A percentile compares a stretch with the other conserved stretches of the same genome.
Conservation (phyloP, 2,113 vertebrate genomes). For the Muntiacus reevesi region DNA sequence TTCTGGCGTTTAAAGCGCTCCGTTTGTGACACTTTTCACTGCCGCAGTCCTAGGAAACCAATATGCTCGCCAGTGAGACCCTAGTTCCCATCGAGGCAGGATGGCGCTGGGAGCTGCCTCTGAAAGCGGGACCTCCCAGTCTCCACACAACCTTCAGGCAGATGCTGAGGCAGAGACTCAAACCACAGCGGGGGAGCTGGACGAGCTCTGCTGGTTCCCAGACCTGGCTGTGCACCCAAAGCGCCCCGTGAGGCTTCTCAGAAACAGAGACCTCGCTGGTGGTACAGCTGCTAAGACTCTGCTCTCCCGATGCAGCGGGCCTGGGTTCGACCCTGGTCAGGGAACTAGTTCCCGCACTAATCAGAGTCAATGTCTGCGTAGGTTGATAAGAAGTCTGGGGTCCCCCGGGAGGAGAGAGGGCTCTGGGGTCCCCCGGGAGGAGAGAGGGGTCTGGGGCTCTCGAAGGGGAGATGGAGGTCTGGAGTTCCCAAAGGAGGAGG, state of each 20-base stretch:
- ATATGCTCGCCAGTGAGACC: neutral
- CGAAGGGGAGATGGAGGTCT: neutral
- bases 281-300: neutral
- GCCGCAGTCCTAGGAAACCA: neutral
- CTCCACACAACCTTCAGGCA: neutral
- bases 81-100: neutral
- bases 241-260: neutral
- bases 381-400: neutral
- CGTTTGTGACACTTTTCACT: neutral
- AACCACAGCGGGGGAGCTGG: fast-evolving
- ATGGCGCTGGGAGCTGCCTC: neutral
- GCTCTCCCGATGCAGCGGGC: neutral
- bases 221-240: neutral
- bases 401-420: neutral
- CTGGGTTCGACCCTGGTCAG: fast-evolving
- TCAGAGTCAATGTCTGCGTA: neutral
- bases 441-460: neutral
- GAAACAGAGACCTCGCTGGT: neutral
- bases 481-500: neutral
- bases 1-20: neutral
- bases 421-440: neutral
- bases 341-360: neutral
- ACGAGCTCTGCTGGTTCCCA: neutral
- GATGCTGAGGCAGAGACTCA: neutral
- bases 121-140: neutral